Base-by-base conservation (phyloP, 2,888 invertebrate species). In the Papilio gigon region DNA sequence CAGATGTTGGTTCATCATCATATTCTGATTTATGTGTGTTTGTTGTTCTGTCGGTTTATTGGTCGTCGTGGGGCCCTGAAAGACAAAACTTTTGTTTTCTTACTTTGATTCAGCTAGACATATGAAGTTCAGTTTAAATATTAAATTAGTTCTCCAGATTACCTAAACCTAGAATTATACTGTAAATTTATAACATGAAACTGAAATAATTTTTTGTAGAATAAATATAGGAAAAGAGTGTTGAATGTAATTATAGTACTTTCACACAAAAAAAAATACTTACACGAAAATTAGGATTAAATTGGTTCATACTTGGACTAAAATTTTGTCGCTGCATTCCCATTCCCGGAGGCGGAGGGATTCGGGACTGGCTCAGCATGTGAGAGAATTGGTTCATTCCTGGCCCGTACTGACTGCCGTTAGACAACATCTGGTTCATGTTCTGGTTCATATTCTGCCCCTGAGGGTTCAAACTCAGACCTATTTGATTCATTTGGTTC, bases 231-330 rank as follows among this genome's bases (percentile, higher is more conserved):
- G n/a, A n/a, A n/a, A n/a, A n/a, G n/a, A n/a, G n/a, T n/a, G n/a
- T n/a, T n/a, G n/a, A n/a, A n/a, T n/a, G n/a, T n/a, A n/a, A n/a
- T 25, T 8, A 37, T 20, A 50, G 20, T 6, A 22, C 17, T 50
- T 22, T n/a, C 12, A 35, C 11, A 37, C 8, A 53, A 33, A 47
- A 33, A 47, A 30, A 17, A 14, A 70, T 76, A 90, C 91, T 89
- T 78, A 92, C 91, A 71, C 91, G 89, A 88, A 89, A 91, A 82
- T 84, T 90, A 42, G 79, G 82, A 65, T 89, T 90, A 68, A 76
- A 89, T 59, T 86, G 89, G 2, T 84, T 86, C 78, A 89, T 81
- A 64, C 83, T 89, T 0, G 84, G 82, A 56, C 74, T 87, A 72
- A 88, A 91, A 80, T 85, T 89, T 73, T 88, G 91, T 62, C 89